Percentiles rank a stretch among this genome's conserved stretches.
phyloP scores from a whole-genome alignment of 2,888 invertebrate genomes.

The Brachypalpus laphriformis region DNA sequence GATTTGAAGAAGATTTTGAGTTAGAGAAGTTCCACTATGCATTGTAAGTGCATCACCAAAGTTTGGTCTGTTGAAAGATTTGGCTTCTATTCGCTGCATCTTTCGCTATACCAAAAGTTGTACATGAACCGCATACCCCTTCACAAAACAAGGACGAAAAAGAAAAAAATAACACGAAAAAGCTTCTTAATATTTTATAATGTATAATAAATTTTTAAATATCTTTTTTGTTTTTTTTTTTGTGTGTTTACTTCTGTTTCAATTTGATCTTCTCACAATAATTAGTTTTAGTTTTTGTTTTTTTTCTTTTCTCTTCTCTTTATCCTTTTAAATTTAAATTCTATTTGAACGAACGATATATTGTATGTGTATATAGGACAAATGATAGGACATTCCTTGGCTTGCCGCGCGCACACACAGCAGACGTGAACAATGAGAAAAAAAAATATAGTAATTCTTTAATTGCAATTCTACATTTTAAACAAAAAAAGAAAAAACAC shows the following conservation, averaged over 20 bases:
- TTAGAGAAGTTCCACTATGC: no score
- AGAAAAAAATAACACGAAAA: conserved; percentile 1
- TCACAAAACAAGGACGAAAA: background rate
- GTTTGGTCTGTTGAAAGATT: no score
- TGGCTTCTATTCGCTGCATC: no score
- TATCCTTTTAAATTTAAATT: conserved; percentile 54
- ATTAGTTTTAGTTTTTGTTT: conserved; percentile 41
- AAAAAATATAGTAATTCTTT: conserved; percentile 25
- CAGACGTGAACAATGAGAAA: conserved; percentile 34
- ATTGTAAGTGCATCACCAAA: no score
- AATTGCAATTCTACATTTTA: conserved; percentile 43
- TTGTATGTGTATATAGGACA: conserved; percentile 53
- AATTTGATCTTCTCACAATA: conserved; percentile 67
- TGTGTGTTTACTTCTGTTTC: conserved; percentile 48
- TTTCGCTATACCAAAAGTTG: background rate
- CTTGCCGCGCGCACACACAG: conserved; percentile 41
- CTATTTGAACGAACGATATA: conserved; percentile 68
- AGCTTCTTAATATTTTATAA: conserved; percentile 54
- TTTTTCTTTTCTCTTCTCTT: background rate
- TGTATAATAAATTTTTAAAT: conserved; percentile 67
- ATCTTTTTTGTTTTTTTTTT: conserved; percentile 40
- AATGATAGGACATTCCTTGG: conserved; percentile 54
- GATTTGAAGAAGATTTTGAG: no score
- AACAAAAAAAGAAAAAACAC: conserved; percentile 46
- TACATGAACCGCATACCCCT: background rate